Conservation (phyloP, 2,113 vertebrate species). For the Platichthys stellatus region DNA sequence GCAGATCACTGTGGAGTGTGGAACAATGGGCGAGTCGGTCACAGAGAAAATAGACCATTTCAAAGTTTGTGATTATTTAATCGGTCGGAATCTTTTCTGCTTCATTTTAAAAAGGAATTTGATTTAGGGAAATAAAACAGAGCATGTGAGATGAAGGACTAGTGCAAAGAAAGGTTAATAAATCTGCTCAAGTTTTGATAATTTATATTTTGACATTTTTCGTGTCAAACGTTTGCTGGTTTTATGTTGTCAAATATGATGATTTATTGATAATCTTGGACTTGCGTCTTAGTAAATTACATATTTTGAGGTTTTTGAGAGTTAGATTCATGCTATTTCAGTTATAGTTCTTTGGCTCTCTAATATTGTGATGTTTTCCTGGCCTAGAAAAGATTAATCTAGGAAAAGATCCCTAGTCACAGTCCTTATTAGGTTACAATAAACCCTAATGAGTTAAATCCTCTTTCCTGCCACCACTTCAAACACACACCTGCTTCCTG, state of each 20-base stretch:
- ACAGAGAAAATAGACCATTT: background rate
- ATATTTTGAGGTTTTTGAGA: no score
- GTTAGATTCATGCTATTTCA: no score
- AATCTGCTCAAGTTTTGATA: no score
- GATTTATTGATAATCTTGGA: background rate
- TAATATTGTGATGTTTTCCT: no score
- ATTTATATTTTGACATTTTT: no score
- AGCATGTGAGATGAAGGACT: background rate
- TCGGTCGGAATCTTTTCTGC: background rate
- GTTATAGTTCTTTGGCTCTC: no score
- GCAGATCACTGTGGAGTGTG: no score
- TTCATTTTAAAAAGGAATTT: background rate
- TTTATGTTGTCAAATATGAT: background rate
- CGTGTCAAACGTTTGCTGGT: no score
- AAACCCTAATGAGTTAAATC: background rate
- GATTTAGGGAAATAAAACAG: background rate
- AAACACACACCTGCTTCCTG: constrained; percentile 8
- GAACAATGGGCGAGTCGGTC: no score
- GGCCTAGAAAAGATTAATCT: no score
- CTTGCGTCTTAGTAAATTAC: no score
- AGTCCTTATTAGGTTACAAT: background rate
- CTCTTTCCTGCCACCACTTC: constrained; percentile 10
- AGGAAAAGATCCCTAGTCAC: background rate
- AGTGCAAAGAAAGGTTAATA: background rate
- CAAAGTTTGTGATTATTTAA: background rate